phyloP scores from a whole-genome alignment of 2,888 invertebrate genomes.

The Andrena haemorrhoa region DNA sequence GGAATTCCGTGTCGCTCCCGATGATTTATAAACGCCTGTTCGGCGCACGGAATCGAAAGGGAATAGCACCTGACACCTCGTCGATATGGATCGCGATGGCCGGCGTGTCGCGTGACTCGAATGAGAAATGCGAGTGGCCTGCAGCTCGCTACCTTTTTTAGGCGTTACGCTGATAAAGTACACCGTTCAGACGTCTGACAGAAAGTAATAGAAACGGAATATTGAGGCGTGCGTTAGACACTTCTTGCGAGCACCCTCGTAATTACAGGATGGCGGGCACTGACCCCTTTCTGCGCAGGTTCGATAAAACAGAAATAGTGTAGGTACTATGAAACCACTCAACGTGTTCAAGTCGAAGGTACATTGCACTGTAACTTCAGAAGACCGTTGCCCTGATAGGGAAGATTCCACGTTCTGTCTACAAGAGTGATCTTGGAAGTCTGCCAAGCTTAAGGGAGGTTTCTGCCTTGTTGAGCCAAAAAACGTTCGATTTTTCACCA shows the following conservation, averaged over 20 bases:
- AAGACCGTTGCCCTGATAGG: background rate
- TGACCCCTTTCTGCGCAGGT: background rate
- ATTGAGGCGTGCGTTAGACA: background rate
- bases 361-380: background rate
- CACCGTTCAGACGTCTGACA: background rate
- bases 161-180: background rate
- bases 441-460: background rate
- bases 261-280: background rate
- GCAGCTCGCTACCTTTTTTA: background rate
- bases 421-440: background rate
- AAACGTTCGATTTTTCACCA: too few relatives aligned
- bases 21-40: conserved; percentile 36
- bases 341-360: too few relatives aligned
- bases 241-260: background rate
- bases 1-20: conserved; percentile 28
- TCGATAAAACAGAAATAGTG: background rate
- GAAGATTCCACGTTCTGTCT: background rate
- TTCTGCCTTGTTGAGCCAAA: too few relatives aligned
- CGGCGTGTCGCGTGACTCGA: conserved; percentile 36
- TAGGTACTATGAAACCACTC: too few relatives aligned
- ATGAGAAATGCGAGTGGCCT: conserved; percentile 18
- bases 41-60: conserved; percentile 1
- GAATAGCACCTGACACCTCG: conserved; percentile 28
- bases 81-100: conserved; percentile 32
- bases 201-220: conserved; percentile 4